A percentile compares a stretch with the other conserved stretches of the same genome.
Conservation (phyloP, 2,888 invertebrate genomes). For the Lasioglossum marginatum region DNA sequence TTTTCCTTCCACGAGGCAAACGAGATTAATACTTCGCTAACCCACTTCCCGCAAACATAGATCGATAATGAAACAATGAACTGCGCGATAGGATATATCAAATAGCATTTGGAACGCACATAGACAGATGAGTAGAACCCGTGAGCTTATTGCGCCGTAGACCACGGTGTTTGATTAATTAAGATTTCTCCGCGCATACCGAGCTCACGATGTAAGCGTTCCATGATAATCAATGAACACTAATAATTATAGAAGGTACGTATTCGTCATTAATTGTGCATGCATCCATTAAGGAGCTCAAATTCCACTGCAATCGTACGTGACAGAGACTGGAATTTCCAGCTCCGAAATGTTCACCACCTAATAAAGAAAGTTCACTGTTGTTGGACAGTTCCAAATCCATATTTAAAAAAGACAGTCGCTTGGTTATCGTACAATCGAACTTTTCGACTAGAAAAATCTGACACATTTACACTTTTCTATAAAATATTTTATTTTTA, state of each 20-base stretch:
- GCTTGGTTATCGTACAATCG: background rate
- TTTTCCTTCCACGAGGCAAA: background rate
- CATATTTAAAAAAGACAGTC: background rate
- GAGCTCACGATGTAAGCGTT: conserved; percentile 35
- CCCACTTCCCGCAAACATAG: conserved; percentile 19
- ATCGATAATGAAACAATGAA: conserved; percentile 26
- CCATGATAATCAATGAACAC: conserved; percentile 54
- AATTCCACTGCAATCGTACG: conserved; percentile 19
- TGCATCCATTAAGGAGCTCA: conserved; percentile 27
- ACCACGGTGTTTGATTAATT: conserved; percentile 47
- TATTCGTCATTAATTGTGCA: conserved; percentile 25
- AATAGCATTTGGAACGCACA: conserved; percentile 17
- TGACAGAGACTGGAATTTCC: conserved; percentile 13
- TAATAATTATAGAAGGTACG: conserved; percentile 49
- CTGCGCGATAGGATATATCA: conserved; percentile 18
- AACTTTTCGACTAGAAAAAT: background rate
- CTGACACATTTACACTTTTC: background rate
- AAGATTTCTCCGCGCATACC: conserved; percentile 47
- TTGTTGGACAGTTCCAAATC: background rate
- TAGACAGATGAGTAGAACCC: conserved; percentile 10
- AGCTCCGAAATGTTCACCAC: background rate
- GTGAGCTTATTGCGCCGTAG: conserved; percentile 40
- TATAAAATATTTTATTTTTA: background rate
- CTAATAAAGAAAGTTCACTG: background rate
- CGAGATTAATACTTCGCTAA: background rate